Percentiles rank a stretch among this genome's conserved stretches.
These are phyloP conservation scores for Paradisaea rubra DNA, from an alignment of 2,113 vertebrate species.

Conservation along the genomic window DNA sequence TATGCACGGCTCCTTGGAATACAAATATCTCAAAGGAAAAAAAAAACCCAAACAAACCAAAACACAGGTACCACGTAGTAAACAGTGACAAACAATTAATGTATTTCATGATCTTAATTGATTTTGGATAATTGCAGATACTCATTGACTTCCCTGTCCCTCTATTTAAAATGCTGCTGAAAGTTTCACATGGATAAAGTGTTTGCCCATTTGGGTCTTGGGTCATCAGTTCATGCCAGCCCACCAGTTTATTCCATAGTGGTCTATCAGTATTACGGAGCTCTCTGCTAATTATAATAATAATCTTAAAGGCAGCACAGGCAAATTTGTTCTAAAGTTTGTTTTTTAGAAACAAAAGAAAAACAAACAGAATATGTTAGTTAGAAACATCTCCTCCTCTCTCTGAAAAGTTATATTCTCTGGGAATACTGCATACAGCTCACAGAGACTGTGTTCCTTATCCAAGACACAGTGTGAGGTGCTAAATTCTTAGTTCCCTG, in stretches of 20 bases:
- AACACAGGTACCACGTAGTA: fast-evolving
- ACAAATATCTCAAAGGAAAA: not conserved
- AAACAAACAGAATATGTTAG: not conserved
- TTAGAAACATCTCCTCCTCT: not conserved
- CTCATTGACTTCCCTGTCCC: fast-evolving
- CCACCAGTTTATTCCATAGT: not conserved
- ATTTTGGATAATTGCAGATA: not conserved
- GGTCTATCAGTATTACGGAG: not conserved
- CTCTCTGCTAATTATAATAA: not conserved
- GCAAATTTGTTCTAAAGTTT: not conserved
- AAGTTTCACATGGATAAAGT: not conserved
- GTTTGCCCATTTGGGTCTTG: not conserved
- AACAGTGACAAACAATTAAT: not conserved
- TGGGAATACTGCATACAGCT: not conserved
- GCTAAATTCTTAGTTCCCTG: not conserved
- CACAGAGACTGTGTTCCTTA: not conserved
- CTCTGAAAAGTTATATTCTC: not conserved
- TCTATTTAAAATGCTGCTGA: not conserved
- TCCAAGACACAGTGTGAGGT: fast-evolving
- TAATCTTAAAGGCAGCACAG: not conserved
- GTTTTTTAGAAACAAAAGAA: not conserved
- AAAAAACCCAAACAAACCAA: not conserved
- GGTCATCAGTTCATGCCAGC: not conserved
- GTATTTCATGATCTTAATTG: not conserved
- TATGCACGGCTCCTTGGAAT: not conserved